These are phyloP conservation scores for Epinotia brunnichana DNA, from an alignment of 2,888 invertebrate genomes.

Conservation along the genomic window DNA sequence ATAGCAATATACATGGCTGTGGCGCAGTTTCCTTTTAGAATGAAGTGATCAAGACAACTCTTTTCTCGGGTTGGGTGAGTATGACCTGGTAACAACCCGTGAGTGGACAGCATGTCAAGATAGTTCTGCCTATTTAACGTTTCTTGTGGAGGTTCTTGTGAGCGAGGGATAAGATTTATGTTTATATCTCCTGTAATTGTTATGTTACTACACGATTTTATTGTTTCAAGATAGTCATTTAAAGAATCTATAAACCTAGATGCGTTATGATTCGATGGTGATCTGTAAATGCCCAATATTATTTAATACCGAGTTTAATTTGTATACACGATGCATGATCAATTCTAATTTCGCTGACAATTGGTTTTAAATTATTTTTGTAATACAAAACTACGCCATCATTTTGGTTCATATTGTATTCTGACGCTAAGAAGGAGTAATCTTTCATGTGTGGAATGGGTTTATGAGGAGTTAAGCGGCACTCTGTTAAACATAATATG, in stretches of 20 bases:
- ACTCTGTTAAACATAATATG: conserved; percentile 5
- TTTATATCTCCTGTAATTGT: conserved; percentile 9
- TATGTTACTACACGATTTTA: conserved; percentile 1
- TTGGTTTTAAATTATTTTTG: background rate
- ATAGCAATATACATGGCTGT: no score
- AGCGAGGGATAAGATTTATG: background rate
- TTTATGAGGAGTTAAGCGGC: background rate
- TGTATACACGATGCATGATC: conserved; percentile 10
- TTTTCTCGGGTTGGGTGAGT: no score
- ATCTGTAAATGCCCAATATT: no score
- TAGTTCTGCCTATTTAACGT: background rate
- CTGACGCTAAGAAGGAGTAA: background rate
- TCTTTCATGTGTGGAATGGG: background rate
- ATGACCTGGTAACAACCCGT: background rate
- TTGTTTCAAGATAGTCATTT: background rate
- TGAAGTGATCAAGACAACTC: no score
- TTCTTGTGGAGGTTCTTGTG: background rate
- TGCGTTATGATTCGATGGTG: conserved; percentile 9
- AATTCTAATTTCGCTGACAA: background rate
- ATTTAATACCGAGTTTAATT: background rate
- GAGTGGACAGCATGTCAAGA: conserved; percentile 4
- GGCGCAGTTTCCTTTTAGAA: no score
- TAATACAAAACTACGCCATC: conserved; percentile 4
- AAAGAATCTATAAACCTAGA: conserved; percentile 10
- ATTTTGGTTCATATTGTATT: conserved; percentile 7